Percentiles rank a stretch among this genome's conserved stretches.
phyloP scores from a whole-genome alignment of 2,888 invertebrate species.

The Melitaea athalia region DNA sequence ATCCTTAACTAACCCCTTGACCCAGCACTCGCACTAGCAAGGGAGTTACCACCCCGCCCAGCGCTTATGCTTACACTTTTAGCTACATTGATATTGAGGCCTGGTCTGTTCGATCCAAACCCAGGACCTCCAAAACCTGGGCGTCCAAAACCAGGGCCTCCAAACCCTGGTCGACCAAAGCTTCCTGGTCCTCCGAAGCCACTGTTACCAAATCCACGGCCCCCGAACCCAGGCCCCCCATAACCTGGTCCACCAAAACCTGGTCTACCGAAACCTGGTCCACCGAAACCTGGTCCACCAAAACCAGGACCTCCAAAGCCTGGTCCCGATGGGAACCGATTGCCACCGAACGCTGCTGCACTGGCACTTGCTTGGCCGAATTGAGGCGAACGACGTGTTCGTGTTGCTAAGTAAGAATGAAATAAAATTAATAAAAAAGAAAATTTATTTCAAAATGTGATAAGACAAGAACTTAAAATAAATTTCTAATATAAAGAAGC shows the following conservation, averaged over 20 bases:
- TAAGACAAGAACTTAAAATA: too few relatives aligned
- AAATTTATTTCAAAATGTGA: neutral
- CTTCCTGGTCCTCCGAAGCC: slow-evolving; percentile 17
- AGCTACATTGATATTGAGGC: slow-evolving; percentile 48
- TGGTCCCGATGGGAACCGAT: slow-evolving; percentile 5
- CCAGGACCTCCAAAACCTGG: slow-evolving; percentile 9
- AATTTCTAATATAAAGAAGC: too few relatives aligned
- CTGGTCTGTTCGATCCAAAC: slow-evolving; percentile 19
- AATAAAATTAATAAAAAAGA: neutral
- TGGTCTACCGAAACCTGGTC: neutral
- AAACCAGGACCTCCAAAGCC: slow-evolving; percentile 26
- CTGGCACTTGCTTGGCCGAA: slow-evolving; percentile 42
- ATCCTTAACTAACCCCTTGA: slow-evolving; percentile 19
- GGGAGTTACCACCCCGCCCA: slow-evolving; percentile 41
- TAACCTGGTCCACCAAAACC: slow-evolving; percentile 1
- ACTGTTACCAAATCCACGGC: slow-evolving; percentile 2
- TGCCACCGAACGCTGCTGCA: slow-evolving; percentile 31
- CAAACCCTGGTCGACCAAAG: slow-evolving; percentile 23
- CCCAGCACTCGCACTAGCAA: slow-evolving; percentile 42
- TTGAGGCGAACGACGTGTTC: slow-evolving; percentile 42
- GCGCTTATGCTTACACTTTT: slow-evolving; percentile 56
- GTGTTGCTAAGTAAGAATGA: slow-evolving; percentile 16
- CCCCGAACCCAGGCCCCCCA: slow-evolving; percentile 17
- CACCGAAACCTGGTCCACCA: slow-evolving; percentile 14
- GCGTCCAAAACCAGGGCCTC: slow-evolving; percentile 21